Conservation (phyloP, 2,113 vertebrate species). For the Hipposideros armiger region DNA sequence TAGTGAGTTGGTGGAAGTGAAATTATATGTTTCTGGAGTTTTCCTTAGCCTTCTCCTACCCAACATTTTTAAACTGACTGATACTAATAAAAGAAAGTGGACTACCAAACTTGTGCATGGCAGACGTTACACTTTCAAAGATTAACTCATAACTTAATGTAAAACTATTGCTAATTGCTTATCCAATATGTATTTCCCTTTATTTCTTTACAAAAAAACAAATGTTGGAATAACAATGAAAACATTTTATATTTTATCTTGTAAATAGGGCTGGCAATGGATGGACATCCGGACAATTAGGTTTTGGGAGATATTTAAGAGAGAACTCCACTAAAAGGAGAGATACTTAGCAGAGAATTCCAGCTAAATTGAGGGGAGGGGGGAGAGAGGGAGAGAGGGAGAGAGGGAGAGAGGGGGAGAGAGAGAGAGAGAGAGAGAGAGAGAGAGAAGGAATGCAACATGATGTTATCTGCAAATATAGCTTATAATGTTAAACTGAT, state of each 20-base stretch:
- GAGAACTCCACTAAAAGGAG: neutral
- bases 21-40: neutral
- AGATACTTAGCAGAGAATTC: neutral
- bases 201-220: neutral
- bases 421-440: too few relatives aligned
- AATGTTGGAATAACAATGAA: too few relatives aligned
- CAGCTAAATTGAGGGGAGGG: neutral
- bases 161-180: neutral
- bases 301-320: neutral
- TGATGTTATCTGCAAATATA: accelerated
- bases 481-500: neutral
- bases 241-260: neutral
- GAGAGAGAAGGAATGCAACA: neutral
- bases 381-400: too few relatives aligned
- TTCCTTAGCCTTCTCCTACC: neutral
- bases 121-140: neutral
- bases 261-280: neutral
- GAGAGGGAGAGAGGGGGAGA: too few relatives aligned
- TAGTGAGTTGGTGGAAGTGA: neutral
- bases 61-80: neutral
- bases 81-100: neutral
- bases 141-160: neutral
- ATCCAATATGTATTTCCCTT: neutral
- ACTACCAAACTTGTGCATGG: neutral
- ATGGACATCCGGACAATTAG: neutral